A percentile compares a stretch with the other conserved stretches of the same genome.
Conservation (phyloP, 2,113 vertebrate species). For the Malurus alboscapulatus region DNA sequence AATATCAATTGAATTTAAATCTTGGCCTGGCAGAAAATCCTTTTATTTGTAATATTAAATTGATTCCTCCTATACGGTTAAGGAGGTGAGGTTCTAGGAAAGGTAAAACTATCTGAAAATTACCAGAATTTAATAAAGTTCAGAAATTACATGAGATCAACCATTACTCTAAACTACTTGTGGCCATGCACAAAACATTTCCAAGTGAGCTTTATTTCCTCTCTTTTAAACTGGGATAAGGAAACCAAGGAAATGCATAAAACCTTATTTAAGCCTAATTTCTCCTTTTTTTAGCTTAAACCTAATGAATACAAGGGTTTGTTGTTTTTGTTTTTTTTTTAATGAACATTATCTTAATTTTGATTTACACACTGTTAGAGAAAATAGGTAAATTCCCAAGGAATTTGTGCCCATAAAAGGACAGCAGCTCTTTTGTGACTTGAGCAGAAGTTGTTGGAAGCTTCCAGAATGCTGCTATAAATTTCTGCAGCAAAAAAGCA, state of each 20-base stretch:
- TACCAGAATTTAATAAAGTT: constrained; percentile 15
- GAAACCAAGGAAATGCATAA: background rate
- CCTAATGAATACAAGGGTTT: background rate
- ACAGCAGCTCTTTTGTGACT: background rate
- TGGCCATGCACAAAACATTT: background rate
- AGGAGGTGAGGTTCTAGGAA: background rate
- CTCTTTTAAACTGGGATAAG: background rate
- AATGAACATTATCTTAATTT: background rate
- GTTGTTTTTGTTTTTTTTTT: background rate
- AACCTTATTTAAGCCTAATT: background rate
- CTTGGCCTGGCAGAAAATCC: background rate
- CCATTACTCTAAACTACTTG: background rate
- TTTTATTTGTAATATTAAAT: constrained; percentile 3
- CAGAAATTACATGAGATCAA: background rate
- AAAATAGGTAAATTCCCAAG: background rate
- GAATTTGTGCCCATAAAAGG: background rate
- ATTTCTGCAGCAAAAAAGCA: background rate
- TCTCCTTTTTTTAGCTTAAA: background rate
- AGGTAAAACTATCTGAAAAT: background rate
- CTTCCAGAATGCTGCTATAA: background rate
- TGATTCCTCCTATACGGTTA: background rate
- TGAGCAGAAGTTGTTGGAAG: background rate
- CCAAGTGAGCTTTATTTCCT: background rate
- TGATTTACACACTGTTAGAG: background rate
- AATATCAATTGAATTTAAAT: background rate